Evolutionary conservation across 2,888 invertebrate genomes (phyloP).

Genomic region (Silvanus unidentatus): DNA sequence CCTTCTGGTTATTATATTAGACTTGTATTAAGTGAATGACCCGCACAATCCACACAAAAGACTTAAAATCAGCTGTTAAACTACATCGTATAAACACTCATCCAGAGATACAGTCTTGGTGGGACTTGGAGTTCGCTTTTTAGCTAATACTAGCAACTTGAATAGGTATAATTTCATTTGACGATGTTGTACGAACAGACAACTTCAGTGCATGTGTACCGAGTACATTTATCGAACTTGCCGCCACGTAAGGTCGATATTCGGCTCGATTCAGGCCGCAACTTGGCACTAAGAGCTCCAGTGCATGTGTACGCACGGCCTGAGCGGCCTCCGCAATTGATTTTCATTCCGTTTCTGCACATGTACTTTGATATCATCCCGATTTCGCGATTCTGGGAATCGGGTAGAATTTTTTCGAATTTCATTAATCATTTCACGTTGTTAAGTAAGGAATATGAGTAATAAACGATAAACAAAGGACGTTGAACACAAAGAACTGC

Average conservation of each 20-base stretch:
- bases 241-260: not conserved
- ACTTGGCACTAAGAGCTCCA: conserved; percentile 15
- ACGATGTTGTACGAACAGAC: not conserved
- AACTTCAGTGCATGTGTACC: conserved; percentile 2
- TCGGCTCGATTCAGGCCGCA: not conserved
- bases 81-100: too few species aligned
- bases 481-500: too few species aligned
- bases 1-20: too few species aligned
- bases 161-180: not conserved
- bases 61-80: conserved; percentile 2
- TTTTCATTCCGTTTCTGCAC: conserved; percentile 19
- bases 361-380: conserved; percentile 9
- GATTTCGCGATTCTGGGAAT: too few species aligned
- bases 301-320: conserved; percentile 19
- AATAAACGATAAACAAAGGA: too few species aligned
- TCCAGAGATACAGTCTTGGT: too few species aligned
- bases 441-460: too few species aligned
- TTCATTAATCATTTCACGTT: too few species aligned
- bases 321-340: conserved; percentile 13
- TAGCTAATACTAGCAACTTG: too few species aligned
- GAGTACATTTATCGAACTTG: not conserved
- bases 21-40: not conserved
- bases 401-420: too few species aligned
- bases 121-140: too few species aligned
- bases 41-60: not conserved